phyloP scores from a whole-genome alignment of 2,888 invertebrate species.

The Drosophila melanosoma region DNA sequence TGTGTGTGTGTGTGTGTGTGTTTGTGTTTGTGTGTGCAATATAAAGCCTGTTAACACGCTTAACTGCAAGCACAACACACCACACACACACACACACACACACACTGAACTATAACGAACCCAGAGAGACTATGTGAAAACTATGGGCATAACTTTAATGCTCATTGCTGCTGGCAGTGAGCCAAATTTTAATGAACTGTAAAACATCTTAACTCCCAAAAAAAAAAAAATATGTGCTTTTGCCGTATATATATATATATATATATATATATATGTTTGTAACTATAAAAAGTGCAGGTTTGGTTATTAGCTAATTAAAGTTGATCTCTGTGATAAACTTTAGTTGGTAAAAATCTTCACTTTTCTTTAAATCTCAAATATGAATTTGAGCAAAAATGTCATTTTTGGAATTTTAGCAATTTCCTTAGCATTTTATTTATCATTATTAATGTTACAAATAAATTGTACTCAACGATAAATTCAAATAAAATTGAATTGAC shows the following conservation, averaged over 20 bases:
- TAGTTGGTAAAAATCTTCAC: neutral
- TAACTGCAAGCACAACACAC: slow-evolving; percentile 68
- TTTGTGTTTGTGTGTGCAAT: slow-evolving; percentile 49
- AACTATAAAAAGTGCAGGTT: slow-evolving; percentile 2
- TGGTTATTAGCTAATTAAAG: slow-evolving; percentile 31
- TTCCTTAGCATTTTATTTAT: neutral
- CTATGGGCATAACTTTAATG: slow-evolving; percentile 76
- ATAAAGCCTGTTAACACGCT: slow-evolving; percentile 80
- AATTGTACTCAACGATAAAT: neutral
- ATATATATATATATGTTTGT: neutral
- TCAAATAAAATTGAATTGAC: neutral
- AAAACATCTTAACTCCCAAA: slow-evolving; percentile 35
- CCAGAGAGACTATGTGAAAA: slow-evolving; percentile 53
- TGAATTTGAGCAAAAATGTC: neutral
- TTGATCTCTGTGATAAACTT: neutral
- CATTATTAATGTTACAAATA: neutral
- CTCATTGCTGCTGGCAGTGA: slow-evolving; percentile 72
- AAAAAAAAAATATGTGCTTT: neutral
- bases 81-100: no score
- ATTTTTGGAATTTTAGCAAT: neutral
- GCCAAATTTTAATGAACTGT: slow-evolving; percentile 80
- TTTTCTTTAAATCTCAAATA: neutral
- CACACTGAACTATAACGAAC: slow-evolving; percentile 41
- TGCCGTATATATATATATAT: neutral
- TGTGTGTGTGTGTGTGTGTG: slow-evolving; percentile 50